Evolutionary conservation across 2,797 vertebrate genomes (phyloP), one percentile per base, ranked within the genome.

Genomic region (Cottoperca gobio): DNA sequence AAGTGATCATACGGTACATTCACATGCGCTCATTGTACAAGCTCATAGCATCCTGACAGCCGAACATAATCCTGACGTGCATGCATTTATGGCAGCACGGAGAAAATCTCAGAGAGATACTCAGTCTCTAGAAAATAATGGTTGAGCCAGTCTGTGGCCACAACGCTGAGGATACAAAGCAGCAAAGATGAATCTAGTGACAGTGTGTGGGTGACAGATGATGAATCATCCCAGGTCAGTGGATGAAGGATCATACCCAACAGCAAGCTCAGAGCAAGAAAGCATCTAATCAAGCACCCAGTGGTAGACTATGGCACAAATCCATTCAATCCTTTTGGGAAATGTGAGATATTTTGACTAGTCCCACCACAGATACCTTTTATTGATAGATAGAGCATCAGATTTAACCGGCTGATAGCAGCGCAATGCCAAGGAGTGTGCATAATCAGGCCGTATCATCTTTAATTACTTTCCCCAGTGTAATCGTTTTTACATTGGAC

Each of bases 1-100:
- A 70, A 55, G 48, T 35, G 31, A 88, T 82, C 70, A 62, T 63
- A 50, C 57, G 67, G 69, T 43, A 48, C 9, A 65, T 60, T 19
- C 26, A 21, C 13, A 62, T 64, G 55, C 16, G 33, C 49, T 42
- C 33, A 43, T 8, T 37, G 40, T 46, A 23, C 26, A 13, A 9
- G 57, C 24, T 8, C 54, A 24, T 13, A 35, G 31, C 4, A 5
- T 65, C 24, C 55, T 59, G 52, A 66, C 63, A 66, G 37, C 49
- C 55, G 19, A 42, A 63, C 62, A 76, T 37, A 58, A 66, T 53
- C 48, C 49, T 58, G 67, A 81, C 63, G 57, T 52, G 79, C n/a
- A 57, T 54, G 70, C 9, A 48, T 55, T 40, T 55, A 70, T 70
- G 53, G 48, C 28, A 48, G 31, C 42, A 60, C 33, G 67, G 63